These are phyloP conservation scores for Porites evermanni DNA, from an alignment of 92 coral and sea anemone species.

Conservation along the genomic window DNA sequence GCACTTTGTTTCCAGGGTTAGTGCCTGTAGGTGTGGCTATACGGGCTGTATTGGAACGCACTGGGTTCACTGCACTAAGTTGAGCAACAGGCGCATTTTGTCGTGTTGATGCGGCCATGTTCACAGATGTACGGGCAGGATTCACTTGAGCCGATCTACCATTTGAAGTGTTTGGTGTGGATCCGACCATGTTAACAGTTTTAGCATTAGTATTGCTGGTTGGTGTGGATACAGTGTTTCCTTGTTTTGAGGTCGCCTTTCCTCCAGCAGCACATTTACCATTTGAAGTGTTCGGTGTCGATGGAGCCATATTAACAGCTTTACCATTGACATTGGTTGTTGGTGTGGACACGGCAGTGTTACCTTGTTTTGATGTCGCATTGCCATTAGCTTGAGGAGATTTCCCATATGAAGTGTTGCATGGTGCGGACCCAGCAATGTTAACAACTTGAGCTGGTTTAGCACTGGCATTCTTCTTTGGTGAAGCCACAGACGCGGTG, in stretches of 20 bases:
- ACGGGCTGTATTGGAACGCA: no score
- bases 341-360: background rate
- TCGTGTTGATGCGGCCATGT: background rate
- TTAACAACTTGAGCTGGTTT: conserved; percentile 9
- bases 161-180: background rate
- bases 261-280: background rate
- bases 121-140: background rate
- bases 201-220: background rate
- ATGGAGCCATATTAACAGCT: background rate
- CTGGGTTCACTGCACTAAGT: no score
- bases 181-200: background rate
- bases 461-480: background rate
- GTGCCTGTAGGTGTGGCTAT: background rate
- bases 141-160: background rate
- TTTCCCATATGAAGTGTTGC: background rate
- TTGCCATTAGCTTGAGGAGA: background rate
- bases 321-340: background rate
- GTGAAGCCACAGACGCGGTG: background rate
- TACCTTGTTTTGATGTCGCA: background rate
- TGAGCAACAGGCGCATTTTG: no score
- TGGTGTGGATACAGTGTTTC: background rate
- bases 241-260: background rate
- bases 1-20: background rate
- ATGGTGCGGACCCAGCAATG: background rate
- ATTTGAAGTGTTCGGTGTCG: background rate